Evolutionary conservation across 2,113 vertebrate species (phyloP).

Genomic region (Neolamprologus ventralis): DNA sequence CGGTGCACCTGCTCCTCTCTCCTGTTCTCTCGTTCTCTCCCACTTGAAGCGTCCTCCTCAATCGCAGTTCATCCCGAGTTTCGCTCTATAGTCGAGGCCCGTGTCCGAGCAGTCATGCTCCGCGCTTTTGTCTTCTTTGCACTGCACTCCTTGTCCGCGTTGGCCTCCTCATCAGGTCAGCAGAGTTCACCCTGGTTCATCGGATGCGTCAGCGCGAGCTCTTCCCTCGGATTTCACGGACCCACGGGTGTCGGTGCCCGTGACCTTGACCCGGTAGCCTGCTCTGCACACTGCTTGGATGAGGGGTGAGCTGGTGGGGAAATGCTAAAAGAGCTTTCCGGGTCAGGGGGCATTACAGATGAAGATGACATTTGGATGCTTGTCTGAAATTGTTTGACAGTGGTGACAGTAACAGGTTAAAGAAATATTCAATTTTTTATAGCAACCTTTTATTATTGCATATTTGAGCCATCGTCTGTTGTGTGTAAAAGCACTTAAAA

Average conservation of each 20-base stretch:
- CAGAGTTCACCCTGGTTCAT: conserved; percentile 1
- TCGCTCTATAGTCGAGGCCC: neutral
- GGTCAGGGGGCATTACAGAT: neutral
- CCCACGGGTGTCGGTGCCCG: neutral
- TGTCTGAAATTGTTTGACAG: neutral
- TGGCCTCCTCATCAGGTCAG: neutral
- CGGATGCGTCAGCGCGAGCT: conserved; percentile 4
- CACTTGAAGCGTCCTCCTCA: neutral
- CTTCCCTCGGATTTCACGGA: neutral
- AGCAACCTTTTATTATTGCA: neutral
- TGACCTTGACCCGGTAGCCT: conserved; percentile 43
- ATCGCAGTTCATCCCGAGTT: neutral
- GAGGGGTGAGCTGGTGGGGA: conserved; percentile 30
- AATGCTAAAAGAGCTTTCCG: neutral
- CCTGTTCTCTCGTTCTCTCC: neutral
- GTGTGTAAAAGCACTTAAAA: neutral
- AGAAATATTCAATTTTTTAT: neutral
- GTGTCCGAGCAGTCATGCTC: neutral
- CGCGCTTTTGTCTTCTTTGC: neutral
- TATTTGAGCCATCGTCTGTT: neutral
- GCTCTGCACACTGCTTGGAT: conserved; percentile 30
- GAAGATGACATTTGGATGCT: neutral
- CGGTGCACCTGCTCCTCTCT: neutral
- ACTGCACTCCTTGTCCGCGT: neutral
- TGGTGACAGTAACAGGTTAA: neutral